Percentiles rank a stretch among this genome's conserved stretches.
Conservation (phyloP, 2,113 vertebrate genomes). For the Tricholaema leucomelas region DNA sequence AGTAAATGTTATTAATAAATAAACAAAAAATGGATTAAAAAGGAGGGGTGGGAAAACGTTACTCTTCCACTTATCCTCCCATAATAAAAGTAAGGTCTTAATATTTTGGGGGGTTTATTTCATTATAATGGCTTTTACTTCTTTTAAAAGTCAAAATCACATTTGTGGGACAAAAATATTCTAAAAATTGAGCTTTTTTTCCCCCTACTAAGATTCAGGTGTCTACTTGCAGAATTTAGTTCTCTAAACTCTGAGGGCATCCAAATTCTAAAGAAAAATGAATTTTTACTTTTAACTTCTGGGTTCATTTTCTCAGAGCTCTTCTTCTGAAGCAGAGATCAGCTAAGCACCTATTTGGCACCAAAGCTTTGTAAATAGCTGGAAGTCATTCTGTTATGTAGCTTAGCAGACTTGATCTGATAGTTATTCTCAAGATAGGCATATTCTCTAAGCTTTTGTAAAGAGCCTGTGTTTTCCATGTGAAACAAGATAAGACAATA, state of each 20-base stretch:
- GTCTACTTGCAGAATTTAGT: neutral
- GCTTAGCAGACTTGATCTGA: neutral
- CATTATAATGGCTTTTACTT: neutral
- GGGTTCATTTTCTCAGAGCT: neutral
- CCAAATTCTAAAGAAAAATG: neutral
- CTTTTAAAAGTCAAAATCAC: neutral
- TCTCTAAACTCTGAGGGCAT: neutral
- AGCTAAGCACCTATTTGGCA: neutral
- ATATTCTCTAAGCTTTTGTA: neutral
- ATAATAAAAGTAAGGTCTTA: neutral
- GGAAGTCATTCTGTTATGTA: neutral
- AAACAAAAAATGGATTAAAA: neutral
- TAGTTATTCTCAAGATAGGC: neutral
- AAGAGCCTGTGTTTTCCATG: neutral
- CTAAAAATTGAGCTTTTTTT: neutral
- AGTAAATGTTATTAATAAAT: neutral
- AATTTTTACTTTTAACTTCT: neutral
- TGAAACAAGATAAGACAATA: neutral
- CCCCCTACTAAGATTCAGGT: neutral
- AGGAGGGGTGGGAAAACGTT: rapidly evolving
- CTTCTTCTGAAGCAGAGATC: neutral
- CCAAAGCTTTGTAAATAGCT: neutral
- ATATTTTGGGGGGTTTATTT: neutral
- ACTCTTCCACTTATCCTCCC: neutral
- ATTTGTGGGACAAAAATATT: neutral